These are phyloP conservation scores for Hydra vulgaris DNA, from an alignment of 30 jellyfish, hydroid and myxozoan genomes.

Conservation along the genomic window DNA sequence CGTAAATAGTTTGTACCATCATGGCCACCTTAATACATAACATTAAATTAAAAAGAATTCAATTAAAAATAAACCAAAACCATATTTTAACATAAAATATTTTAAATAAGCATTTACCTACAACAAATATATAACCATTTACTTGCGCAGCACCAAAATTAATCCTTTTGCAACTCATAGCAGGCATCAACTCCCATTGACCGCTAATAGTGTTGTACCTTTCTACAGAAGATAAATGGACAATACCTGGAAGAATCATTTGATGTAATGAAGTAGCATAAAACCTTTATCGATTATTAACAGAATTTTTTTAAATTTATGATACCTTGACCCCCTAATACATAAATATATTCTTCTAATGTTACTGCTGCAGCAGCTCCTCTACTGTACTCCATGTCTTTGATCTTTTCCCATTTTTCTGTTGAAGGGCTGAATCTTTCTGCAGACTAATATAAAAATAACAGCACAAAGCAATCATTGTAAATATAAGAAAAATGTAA, in stretches of 20 bases:
- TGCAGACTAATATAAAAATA: conserved; percentile 41
- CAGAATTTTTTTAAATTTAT: background rate
- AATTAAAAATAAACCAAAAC: background rate
- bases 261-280: background rate
- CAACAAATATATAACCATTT: conserved; percentile 87
- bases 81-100: too few relatives aligned
- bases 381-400: conserved; percentile 71
- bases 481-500: too few relatives aligned
- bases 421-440: conserved; percentile 64
- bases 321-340: conserved; percentile 68
- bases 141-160: conserved; percentile 88
- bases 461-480: too few relatives aligned
- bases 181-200: conserved; percentile 87
- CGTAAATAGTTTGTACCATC: conserved; percentile 83
- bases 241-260: conserved; percentile 5
- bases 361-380: conserved; percentile 89
- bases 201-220: conserved; percentile 58
- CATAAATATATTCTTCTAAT: conserved; percentile 70
- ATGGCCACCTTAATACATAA: conserved; percentile 74
- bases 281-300: background rate
- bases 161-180: conserved; percentile 86
- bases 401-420: conserved; percentile 38
- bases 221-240: conserved; percentile 75
- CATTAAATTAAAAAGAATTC: background rate
- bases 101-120: conserved; percentile 45